These are phyloP conservation scores for Oncorhynchus nerka DNA, from an alignment of 2,113 vertebrate genomes.

Conservation along the genomic window DNA sequence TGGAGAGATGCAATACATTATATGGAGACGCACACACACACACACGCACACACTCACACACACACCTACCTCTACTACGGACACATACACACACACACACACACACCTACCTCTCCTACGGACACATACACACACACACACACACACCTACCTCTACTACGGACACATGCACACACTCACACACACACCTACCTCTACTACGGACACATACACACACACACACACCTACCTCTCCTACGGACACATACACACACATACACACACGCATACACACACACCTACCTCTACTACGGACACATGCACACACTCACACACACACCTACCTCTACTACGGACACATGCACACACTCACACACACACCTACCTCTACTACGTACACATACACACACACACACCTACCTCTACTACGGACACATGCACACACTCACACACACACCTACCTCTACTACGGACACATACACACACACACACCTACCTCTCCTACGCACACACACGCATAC, in stretches of 20 bases:
- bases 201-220: slow-evolving; percentile 2
- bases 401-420: too few relatives aligned
- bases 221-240: too few relatives aligned
- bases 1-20: slow-evolving; percentile 30
- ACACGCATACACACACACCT: slow-evolving; percentile 4
- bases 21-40: not conserved
- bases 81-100: slow-evolving; percentile 3
- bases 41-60: slow-evolving; percentile 7
- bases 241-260: slow-evolving; percentile 3
- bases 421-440: slow-evolving; percentile 12
- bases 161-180: not conserved
- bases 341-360: slow-evolving; percentile 11
- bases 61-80: too few relatives aligned
- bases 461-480: slow-evolving; percentile 18
- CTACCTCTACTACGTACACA: too few relatives aligned
- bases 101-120: too few relatives aligned
- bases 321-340: too few relatives aligned
- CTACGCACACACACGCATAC: not conserved
- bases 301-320: slow-evolving; percentile 1
- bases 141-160: not conserved
- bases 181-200: too few relatives aligned
- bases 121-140: slow-evolving; percentile 1
- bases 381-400: not conserved
- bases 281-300: too few relatives aligned
- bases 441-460: too few relatives aligned